Conservation (phyloP, 2,113 vertebrate species). For the Numenius arquata region DNA sequence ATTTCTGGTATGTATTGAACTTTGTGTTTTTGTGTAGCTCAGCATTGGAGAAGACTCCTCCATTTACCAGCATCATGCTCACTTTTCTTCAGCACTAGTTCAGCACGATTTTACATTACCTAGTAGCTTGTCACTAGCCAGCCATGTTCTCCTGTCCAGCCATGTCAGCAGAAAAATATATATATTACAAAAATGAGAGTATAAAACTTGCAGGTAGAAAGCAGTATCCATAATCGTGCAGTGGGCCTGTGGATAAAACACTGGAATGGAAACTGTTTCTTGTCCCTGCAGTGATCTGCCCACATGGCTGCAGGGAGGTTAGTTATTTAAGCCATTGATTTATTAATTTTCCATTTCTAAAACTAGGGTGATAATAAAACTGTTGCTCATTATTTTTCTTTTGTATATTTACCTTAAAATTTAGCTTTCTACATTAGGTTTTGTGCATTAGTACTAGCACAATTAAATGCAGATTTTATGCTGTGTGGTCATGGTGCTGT, state of each 20-base stretch:
- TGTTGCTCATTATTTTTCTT: background rate
- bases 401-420: background rate
- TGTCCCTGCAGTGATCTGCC: background rate
- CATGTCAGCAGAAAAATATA: background rate
- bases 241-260: background rate
- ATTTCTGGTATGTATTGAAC: background rate
- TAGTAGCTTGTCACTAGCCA: background rate
- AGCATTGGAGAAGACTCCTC: background rate
- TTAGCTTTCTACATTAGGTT: background rate
- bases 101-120: background rate
- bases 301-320: accelerated
- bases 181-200: background rate
- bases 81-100: background rate
- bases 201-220: background rate
- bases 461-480: background rate
- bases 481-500: background rate
- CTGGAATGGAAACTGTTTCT: background rate
- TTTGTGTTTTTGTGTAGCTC: background rate
- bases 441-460: too few relatives aligned
- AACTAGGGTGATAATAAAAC: background rate
- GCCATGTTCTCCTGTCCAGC: background rate
- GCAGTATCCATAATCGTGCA: background rate
- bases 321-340: background rate
- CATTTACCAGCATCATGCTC: background rate
- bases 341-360: background rate